Conservation (phyloP, 2,888 invertebrate species). For the Orgyia antiqua region DNA sequence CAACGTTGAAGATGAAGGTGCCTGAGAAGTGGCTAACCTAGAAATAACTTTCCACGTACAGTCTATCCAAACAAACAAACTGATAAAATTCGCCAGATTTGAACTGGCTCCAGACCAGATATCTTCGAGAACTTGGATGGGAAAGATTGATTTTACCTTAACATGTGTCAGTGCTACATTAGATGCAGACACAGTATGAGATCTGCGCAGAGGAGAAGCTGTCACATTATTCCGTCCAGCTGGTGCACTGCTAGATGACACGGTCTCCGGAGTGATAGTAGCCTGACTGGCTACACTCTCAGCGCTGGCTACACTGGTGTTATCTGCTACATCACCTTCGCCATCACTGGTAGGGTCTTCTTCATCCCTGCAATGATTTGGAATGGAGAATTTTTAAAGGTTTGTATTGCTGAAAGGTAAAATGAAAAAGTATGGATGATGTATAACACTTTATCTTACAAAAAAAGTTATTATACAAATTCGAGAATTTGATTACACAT, state of each 20-base stretch:
- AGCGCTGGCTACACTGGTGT: conserved; percentile 45
- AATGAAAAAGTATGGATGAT: too few species aligned
- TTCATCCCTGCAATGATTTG: conserved; percentile 39
- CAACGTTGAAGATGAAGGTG: too few species aligned
- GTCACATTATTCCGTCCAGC: conserved; percentile 34
- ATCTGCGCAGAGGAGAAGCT: conserved; percentile 57
- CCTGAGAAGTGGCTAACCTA: too few species aligned
- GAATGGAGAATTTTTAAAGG: too few species aligned
- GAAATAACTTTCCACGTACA: too few species aligned
- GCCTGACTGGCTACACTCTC: conserved; percentile 52
- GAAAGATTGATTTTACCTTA: too few species aligned
- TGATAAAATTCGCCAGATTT: too few species aligned
- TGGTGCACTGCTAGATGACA: conserved; percentile 61
- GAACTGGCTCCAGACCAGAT: too few species aligned
- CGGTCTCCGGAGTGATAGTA: conserved; percentile 60
- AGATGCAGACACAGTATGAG: conserved; percentile 54
- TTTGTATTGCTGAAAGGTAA: not conserved
- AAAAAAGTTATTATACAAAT: too few species aligned
- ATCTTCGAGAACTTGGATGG: too few species aligned
- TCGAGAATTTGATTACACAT: too few species aligned
- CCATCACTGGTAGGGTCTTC: conserved; percentile 46
- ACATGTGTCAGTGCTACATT: conserved; percentile 35
- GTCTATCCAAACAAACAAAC: too few species aligned
- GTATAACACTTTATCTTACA: not conserved
- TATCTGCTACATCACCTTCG: conserved; percentile 43